phyloP scores from a whole-genome alignment of 2,113 vertebrate genomes.

The Acanthochromis polyacanthus region DNA sequence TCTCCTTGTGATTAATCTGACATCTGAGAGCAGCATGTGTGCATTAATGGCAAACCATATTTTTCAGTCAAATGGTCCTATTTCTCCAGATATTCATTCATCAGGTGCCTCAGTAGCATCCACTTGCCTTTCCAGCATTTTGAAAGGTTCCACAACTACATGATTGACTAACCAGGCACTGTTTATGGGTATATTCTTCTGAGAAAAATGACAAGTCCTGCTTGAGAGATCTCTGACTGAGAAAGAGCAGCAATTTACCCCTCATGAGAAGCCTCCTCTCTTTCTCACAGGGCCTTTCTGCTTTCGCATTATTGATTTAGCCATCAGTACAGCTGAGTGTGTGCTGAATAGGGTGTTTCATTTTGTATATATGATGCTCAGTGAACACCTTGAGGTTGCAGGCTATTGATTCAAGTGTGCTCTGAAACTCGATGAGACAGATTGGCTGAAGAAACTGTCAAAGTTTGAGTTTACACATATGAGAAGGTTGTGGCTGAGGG shows the following conservation, averaged over 20 bases:
- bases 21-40: background rate
- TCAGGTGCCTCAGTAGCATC: background rate
- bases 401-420: slow-evolving; percentile 9
- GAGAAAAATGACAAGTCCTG: background rate
- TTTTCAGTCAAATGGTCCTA: background rate
- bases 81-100: background rate
- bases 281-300: background rate
- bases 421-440: background rate
- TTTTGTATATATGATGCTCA: background rate
- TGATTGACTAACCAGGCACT: slow-evolving; percentile 14
- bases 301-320: slow-evolving; percentile 1
- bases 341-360: slow-evolving; percentile 20
- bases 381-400: background rate
- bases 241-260: background rate
- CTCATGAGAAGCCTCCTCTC: background rate
- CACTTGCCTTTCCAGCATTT: slow-evolving; percentile 37
- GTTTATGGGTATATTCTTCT: background rate
- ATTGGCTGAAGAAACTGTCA: background rate
- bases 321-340: background rate
- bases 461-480: background rate
- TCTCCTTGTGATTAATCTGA: background rate
- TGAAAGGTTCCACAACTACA: slow-evolving; percentile 15
- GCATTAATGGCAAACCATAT: background rate
- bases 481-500: background rate
- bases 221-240: background rate